phyloP scores from a whole-genome alignment of 2,888 invertebrate genomes.

The Hyppa rectilinea region DNA sequence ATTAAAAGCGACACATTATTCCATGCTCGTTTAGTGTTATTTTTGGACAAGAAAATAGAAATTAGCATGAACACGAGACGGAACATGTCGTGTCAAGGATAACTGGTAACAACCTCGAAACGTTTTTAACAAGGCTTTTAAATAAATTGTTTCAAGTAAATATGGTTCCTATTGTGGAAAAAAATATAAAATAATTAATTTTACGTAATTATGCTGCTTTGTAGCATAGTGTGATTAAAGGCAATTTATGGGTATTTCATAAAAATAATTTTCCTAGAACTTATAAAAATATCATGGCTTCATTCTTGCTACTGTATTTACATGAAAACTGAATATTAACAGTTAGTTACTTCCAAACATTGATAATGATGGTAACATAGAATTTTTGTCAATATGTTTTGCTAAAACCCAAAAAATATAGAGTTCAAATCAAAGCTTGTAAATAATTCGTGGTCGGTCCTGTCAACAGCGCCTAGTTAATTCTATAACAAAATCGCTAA shows the following conservation, averaged over 20 bases:
- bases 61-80: conserved; percentile 46
- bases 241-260: not conserved
- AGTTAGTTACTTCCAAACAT: not conserved
- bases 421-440: not conserved
- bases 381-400: not conserved
- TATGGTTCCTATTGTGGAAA: conserved; percentile 16
- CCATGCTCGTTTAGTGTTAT: conserved; percentile 7
- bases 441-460: not conserved
- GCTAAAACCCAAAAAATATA: not conserved
- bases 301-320: not conserved
- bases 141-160: conserved; percentile 15
- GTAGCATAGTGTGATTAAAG: conserved; percentile 2
- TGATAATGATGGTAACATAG: not conserved
- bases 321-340: not conserved
- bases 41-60: conserved; percentile 31
- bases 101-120: conserved; percentile 49
- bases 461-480: conserved; percentile 2
- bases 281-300: conserved; percentile 3
- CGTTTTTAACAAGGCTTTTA: conserved; percentile 39
- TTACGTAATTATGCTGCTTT: conserved; percentile 1
- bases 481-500: conserved; percentile 10
- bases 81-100: conserved; percentile 57
- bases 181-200: conserved; percentile 6
- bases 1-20: conserved; percentile 9
- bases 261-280: conserved; percentile 4